phyloP scores from a whole-genome alignment of 2,113 vertebrate genomes.

The Ceyx margarethae region DNA sequence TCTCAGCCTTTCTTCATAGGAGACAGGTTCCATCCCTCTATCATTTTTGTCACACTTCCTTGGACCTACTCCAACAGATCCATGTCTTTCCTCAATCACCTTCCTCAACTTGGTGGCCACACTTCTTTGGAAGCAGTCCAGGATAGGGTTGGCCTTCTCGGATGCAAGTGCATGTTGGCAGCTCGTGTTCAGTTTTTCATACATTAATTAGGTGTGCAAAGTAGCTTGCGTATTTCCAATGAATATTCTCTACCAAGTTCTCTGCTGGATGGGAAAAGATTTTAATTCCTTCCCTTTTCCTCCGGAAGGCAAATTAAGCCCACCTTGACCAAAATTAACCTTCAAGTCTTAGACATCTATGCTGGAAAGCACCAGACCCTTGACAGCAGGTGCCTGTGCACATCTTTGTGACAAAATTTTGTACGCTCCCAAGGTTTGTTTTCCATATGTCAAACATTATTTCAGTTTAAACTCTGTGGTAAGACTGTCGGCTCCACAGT shows the following conservation, averaged over 20 bases:
- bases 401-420: not conserved
- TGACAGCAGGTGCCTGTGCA: accelerated
- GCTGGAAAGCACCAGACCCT: too few species aligned
- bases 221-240: not conserved
- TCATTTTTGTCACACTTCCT: not conserved
- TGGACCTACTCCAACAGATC: not conserved
- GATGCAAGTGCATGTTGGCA: too few species aligned
- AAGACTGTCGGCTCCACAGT: not conserved
- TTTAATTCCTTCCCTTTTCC: not conserved
- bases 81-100: not conserved
- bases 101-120: not conserved
- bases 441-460: not conserved
- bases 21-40: not conserved
- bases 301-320: not conserved
- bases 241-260: not conserved
- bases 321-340: not conserved
- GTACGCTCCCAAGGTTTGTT: not conserved
- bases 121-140: too few species aligned
- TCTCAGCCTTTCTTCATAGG: not conserved
- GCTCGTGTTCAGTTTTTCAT: not conserved
- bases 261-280: not conserved
- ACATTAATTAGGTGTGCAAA: not conserved
- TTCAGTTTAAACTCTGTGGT: not conserved
- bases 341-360: not conserved
- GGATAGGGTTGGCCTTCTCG: too few species aligned